Evolutionary conservation across 2,888 invertebrate genomes (phyloP).

Genomic region (Muschampia plurimacula): DNA sequence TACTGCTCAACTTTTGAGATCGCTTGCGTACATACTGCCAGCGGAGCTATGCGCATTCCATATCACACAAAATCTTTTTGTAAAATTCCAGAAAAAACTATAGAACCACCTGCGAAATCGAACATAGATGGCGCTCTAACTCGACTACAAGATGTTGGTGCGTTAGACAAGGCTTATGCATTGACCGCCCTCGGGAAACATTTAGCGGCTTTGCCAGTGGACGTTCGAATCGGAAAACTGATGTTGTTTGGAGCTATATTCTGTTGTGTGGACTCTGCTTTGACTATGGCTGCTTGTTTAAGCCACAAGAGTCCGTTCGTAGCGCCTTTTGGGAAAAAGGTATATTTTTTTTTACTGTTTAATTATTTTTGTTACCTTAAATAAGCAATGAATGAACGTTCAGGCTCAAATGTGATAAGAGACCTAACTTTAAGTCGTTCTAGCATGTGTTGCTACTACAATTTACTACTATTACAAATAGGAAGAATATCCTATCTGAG

Average conservation of each 20-base stretch:
- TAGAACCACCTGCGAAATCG: slow-evolving; percentile 90
- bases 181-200: slow-evolving; percentile 95
- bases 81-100: slow-evolving; percentile 83
- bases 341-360: slow-evolving; percentile 48
- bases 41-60: too few species aligned
- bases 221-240: slow-evolving; percentile 96
- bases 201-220: slow-evolving; percentile 95
- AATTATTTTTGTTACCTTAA: too few species aligned
- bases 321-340: slow-evolving; percentile 90
- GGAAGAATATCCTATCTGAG: too few species aligned
- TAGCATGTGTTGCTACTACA: too few species aligned
- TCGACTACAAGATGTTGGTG: slow-evolving; percentile 91
- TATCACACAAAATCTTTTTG: not conserved
- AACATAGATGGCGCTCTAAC: slow-evolving; percentile 89
- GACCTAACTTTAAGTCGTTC: too few species aligned
- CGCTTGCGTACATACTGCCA: too few species aligned
- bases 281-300: slow-evolving; percentile 95
- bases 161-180: slow-evolving; percentile 90
- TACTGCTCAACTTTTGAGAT: too few species aligned
- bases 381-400: too few species aligned
- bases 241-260: slow-evolving; percentile 97
- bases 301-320: slow-evolving; percentile 93
- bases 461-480: too few species aligned
- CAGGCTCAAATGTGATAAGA: too few species aligned
- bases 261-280: slow-evolving; percentile 95